phyloP scores from a whole-genome alignment of 2,113 vertebrate species.

The Odocoileus hemionus region DNA sequence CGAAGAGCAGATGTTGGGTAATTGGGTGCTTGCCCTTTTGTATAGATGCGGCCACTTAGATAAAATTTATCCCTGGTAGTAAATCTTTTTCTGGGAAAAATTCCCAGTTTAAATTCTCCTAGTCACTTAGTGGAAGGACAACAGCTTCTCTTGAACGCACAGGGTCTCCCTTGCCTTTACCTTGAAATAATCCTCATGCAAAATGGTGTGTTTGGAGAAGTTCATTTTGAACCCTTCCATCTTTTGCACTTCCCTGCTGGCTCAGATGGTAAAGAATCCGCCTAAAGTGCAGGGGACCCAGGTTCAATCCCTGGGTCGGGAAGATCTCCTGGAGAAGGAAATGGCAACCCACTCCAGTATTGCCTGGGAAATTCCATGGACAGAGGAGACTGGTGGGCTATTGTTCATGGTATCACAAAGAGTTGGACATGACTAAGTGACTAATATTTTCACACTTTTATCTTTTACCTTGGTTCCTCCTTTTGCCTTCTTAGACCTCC shows the following conservation, averaged over 20 bases:
- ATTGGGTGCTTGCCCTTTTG: neutral
- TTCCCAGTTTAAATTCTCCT: neutral
- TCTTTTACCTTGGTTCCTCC: neutral
- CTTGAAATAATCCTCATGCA: neutral
- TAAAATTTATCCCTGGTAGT: neutral
- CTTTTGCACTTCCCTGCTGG: neutral
- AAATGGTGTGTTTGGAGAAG: neutral
- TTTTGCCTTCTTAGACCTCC: neutral
- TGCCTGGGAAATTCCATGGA: neutral
- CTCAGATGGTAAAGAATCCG: neutral
- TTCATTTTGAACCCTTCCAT: neutral
- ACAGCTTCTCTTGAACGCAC: neutral
- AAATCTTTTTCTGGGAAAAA: neutral
- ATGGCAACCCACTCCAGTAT: neutral
- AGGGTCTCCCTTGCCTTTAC: neutral
- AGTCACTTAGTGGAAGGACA: neutral
- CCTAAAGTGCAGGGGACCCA: neutral
- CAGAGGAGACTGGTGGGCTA: neutral
- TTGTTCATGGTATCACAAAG: neutral
- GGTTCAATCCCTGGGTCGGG: neutral
- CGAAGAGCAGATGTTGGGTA: neutral
- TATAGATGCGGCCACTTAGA: neutral
- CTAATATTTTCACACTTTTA: neutral
- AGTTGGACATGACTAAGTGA: neutral
- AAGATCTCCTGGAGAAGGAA: neutral